Percentiles rank a stretch among this genome's conserved stretches.
Conservation (phyloP, 2,888 invertebrate genomes). For the Alsophila aescularia region DNA sequence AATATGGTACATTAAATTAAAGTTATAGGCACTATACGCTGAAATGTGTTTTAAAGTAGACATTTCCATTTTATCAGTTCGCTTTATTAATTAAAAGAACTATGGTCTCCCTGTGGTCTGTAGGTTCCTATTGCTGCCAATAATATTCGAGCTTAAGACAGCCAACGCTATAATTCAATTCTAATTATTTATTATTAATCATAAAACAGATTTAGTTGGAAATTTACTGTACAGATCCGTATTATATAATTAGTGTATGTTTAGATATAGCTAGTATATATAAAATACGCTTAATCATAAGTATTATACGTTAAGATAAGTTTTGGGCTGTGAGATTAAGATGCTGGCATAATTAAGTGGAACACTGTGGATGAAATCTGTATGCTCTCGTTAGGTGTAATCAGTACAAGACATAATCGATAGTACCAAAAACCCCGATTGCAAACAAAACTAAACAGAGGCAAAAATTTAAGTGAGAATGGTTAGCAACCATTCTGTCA, state of each 20-base stretch:
- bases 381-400: not conserved
- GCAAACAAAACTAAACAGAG: too few relatives aligned
- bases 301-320: conserved; percentile 6
- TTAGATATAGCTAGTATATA: not conserved
- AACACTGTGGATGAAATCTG: conserved; percentile 36
- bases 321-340: conserved; percentile 59
- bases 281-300: conserved; percentile 17
- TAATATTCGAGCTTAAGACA: conserved; percentile 8
- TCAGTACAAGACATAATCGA: too few relatives aligned
- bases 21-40: too few relatives aligned
- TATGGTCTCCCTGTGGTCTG: not conserved
- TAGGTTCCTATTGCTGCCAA: conserved; percentile 4
- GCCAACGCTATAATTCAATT: conserved; percentile 20
- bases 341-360: conserved; percentile 38
- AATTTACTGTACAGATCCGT: conserved; percentile 11
- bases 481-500: too few relatives aligned
- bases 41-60: not conserved
- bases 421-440: too few relatives aligned
- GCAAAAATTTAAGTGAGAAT: too few relatives aligned
- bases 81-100: too few relatives aligned
- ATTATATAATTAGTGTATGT: conserved; percentile 13
- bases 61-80: not conserved
- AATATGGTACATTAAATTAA: too few relatives aligned
- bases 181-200: conserved; percentile 20
- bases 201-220: conserved; percentile 10